Base-by-base conservation (phyloP, 1,140 invertebrate species). In the Solenopsis fugax region DNA sequence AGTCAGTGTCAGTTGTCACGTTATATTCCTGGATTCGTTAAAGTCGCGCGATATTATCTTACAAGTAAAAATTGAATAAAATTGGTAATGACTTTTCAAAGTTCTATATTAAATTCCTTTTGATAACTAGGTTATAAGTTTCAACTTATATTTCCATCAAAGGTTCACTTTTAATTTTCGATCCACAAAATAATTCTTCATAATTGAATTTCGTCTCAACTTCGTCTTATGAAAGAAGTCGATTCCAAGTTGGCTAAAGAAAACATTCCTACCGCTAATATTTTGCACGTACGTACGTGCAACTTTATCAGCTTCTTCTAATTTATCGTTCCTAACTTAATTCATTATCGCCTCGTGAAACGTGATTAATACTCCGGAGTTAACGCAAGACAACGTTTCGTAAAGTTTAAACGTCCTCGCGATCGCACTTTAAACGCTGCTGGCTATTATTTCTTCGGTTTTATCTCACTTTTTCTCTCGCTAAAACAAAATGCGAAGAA, bases 141-240 rank as follows among this genome's bases (percentile, higher is more conserved):
- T 41, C 5, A 69, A 69, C 65, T 54, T 67, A 29, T 37, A 78
- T 69, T 37, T 52, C 13, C 64, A 1, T 80, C 64, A 41, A 80
- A 78, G 9, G 24, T 67, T 67, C 41, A 37, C 29, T 67, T 80
- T 80, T 80, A 69, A 80, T 80, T 29, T 52, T 80, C 77, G n/a
- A 80, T 41, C 29, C 6, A 50, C 34, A 67, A 80, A 69, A 69
- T 80, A 69, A 69, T 78, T 52, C 13, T 37, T 3, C 41, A 29
- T 69, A 80, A 80, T 80, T 52, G 34, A 54, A 80, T 81, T 81
- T 56, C 7, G 12, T 45, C 10, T 54, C 12, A 81, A 69, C 34
- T 80, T 50, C 13, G 21, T 67, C 13, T 71, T 41, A 24, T 37
- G 62, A 37, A 4, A 78, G 12, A 56, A 56, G n/a, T 41, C 12